A percentile compares a stretch with the other conserved stretches of the same genome.
Conservation (phyloP, 2,888 invertebrate genomes). For the Congeria kusceri region DNA sequence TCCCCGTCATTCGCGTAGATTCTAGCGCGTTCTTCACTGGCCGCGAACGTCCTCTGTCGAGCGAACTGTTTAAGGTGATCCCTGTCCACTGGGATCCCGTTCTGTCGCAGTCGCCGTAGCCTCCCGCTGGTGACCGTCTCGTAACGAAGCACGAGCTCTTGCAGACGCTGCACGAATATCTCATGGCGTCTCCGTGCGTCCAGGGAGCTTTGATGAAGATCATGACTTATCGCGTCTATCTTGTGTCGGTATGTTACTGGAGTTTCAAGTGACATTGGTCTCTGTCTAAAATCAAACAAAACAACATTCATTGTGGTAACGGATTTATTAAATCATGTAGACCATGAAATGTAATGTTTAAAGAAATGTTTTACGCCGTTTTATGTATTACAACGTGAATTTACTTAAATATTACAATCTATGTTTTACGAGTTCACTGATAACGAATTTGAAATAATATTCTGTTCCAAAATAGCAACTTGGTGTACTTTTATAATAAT, state of each 20-base stretch:
- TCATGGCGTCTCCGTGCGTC: neutral
- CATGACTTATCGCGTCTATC: neutral
- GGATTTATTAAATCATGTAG: no score
- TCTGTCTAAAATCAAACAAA: neutral
- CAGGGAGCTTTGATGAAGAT: neutral
- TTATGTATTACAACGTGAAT: no score
- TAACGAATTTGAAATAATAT: no score
- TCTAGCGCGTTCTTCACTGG: neutral
- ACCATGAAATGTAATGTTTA: no score
- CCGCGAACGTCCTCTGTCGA: neutral
- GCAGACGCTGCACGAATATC: neutral
- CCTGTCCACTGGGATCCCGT: neutral
- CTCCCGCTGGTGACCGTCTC: neutral
- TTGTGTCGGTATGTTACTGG: neutral
- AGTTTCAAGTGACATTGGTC: neutral
- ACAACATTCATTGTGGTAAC: no score
- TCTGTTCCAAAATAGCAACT: no score
- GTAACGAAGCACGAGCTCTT: neutral
- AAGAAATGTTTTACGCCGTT: no score
- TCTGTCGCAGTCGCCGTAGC: neutral
- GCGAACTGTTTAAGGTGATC: neutral
- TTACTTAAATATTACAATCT: no score
- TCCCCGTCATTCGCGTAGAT: no score
- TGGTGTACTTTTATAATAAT: no score
- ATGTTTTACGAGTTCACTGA: no score